These are phyloP conservation scores for Passer domesticus DNA, from an alignment of 2,113 vertebrate genomes.

Conservation along the genomic window DNA sequence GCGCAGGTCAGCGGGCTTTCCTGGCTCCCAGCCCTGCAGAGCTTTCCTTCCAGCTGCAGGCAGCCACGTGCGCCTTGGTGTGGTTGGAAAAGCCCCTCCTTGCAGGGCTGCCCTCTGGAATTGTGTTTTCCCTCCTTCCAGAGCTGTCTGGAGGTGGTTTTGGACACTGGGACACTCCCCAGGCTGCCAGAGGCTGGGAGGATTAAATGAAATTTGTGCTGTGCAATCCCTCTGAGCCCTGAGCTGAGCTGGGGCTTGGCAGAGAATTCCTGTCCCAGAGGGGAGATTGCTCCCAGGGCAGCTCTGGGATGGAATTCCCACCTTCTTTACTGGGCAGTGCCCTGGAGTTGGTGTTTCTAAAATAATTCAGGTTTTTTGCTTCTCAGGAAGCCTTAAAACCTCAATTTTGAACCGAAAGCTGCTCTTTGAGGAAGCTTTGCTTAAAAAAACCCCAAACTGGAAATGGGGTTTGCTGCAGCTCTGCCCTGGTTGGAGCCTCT, in stretches of 20 bases:
- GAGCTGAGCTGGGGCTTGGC: not conserved
- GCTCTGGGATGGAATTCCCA: not conserved
- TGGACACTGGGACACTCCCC: too few relatives aligned
- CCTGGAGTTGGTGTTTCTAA: not conserved
- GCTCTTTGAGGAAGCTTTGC: constrained; percentile 11
- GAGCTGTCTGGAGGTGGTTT: not conserved
- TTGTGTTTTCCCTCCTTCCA: not conserved
- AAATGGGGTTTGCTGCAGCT: not conserved
- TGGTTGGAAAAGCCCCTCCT: not conserved
- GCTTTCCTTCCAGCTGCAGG: not conserved
- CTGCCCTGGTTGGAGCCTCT: not conserved
- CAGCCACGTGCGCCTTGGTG: not conserved
- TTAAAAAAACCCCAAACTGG: not conserved
- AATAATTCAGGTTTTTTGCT: not conserved
- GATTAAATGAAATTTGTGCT: not conserved
- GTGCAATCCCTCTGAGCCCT: not conserved
- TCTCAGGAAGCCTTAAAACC: not conserved
- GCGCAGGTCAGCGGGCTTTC: not conserved
- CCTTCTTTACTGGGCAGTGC: not conserved
- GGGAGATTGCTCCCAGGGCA: not conserved
- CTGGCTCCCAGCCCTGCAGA: not conserved
- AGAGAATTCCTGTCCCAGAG: not conserved
- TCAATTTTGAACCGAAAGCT: not conserved
- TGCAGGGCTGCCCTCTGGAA: not conserved
- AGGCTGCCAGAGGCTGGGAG: not conserved